Base-by-base conservation (phyloP, 1,140 invertebrate species). In the Rhyzopertha dominica region DNA sequence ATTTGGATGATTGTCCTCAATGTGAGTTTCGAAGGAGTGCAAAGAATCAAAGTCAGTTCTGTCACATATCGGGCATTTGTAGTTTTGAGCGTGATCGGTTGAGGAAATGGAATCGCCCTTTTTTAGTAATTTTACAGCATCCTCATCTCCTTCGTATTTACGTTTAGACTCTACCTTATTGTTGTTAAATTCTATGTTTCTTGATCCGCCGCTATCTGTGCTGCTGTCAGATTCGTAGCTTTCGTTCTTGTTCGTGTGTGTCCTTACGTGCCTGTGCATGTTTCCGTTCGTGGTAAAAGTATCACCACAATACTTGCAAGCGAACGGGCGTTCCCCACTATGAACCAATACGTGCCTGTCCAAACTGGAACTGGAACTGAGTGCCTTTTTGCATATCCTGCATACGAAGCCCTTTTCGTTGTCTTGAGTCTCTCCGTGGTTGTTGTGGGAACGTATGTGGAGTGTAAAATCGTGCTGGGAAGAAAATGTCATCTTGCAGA, bases 261-360 rank as follows among this genome's bases (percentile, higher is more conserved):
- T 87, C 38, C 85, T 73, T 70, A 87, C 79, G 61, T 92, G 89
- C 17, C 87, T 71, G 59, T 89, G 86, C 85, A 93, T 89, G 63
- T 89, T 90, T 10, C 87, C 87, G 64, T 90, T 91, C 2, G 87
- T 91, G 20, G 85, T 90, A 68, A 92, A 94, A 2, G 85, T 80
- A 66, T 87, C 79, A 14, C 80, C 74, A 65, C 88, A 92, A 51
- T 79, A 76, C 54, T 79, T 78, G 66, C 89, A 92, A 54, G 81
- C 80, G 65, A 85, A 87, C 2, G 85, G 82, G 1, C 83, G 69
- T 54, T 87, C 82, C 1, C 82, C 82, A 1, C 81, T 83, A 59
- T 88, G 85, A 0, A 85, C 79, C 19, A 87, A 61, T 43, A 85
- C 77, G 68, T 89, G 85, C 1, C 84, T 72, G 54, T 87, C 84